phyloP scores from a whole-genome alignment of 2,888 invertebrate species.

The Carpatolechia fugitivella region DNA sequence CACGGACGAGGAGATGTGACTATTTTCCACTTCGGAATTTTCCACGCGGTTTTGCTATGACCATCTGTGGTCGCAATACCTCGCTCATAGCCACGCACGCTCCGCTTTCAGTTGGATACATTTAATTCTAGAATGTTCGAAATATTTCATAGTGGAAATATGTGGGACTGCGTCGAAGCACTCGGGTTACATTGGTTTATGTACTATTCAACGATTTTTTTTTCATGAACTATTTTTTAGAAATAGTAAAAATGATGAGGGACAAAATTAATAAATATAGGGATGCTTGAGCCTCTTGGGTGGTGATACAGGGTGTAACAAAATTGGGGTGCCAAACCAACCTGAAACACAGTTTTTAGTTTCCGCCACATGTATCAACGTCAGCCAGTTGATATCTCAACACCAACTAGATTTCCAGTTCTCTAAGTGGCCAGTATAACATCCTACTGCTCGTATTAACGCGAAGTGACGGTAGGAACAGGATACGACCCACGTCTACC shows the following conservation, averaged over 20 bases:
- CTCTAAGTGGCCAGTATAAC: neutral
- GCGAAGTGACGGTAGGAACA: slow-evolving; percentile 50
- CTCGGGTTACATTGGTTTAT: neutral
- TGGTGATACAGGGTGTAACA: too few relatives aligned
- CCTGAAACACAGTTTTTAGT: neutral
- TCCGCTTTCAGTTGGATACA: neutral
- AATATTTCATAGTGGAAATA: neutral
- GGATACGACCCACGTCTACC: slow-evolving; percentile 60
- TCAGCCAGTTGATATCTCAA: neutral
- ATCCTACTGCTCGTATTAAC: slow-evolving; percentile 36
- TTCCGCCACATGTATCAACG: neutral
- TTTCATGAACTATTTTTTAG: neutral
- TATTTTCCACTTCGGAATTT: slow-evolving; percentile 34
- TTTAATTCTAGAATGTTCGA: neutral
- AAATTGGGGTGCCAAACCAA: too few relatives aligned
- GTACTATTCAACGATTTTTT: neutral
- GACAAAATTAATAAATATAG: too few relatives aligned
- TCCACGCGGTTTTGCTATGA: slow-evolving; percentile 25
- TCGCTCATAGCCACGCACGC: neutral
- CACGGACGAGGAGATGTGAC: slow-evolving; percentile 26
- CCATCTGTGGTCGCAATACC: slow-evolving; percentile 31
- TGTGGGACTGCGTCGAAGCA: neutral
- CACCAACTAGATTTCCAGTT: neutral
- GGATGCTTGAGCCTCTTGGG: too few relatives aligned
- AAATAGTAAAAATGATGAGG: too few relatives aligned